phyloP scores from a whole-genome alignment of 2,113 vertebrate species.

The Strigops habroptila region DNA sequence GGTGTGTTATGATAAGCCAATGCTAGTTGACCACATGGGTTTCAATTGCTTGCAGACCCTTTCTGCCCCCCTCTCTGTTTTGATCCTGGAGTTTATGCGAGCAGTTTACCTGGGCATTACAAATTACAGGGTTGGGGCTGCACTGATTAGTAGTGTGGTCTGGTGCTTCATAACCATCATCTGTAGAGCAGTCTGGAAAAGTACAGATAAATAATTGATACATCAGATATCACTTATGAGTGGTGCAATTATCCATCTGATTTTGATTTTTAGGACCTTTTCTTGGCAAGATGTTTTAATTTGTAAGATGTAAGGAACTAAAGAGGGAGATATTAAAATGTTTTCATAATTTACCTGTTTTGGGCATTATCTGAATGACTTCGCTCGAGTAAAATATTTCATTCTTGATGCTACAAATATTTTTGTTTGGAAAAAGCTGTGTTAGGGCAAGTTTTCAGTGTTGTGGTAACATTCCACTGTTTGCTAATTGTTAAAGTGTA shows the following conservation, averaged over 20 bases:
- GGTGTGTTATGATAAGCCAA: not conserved
- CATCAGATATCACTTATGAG: rapidly evolving
- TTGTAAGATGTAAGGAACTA: not conserved
- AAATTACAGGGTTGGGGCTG: slow-evolving; percentile 26
- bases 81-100: not conserved
- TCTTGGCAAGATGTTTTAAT: not conserved
- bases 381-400: not conserved
- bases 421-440: slow-evolving; percentile 34
- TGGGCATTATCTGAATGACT: not conserved
- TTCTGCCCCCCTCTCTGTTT: not conserved
- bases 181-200: not conserved
- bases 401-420: not conserved
- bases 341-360: not conserved
- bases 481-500: slow-evolving; percentile 40
- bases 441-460: slow-evolving; percentile 42
- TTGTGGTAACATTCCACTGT: slow-evolving; percentile 46
- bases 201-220: not conserved
- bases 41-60: rapidly evolving
- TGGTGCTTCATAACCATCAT: not conserved
- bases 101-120: not conserved
- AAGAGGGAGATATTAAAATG: not conserved
- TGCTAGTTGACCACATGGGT: not conserved
- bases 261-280: not conserved
- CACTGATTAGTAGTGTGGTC: not conserved
- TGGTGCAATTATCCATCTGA: not conserved